Evolutionary conservation across 2,797 vertebrate genomes (phyloP), one percentile per base, ranked within the genome.

Genomic region (Melanotaenia parkinsoni): DNA sequence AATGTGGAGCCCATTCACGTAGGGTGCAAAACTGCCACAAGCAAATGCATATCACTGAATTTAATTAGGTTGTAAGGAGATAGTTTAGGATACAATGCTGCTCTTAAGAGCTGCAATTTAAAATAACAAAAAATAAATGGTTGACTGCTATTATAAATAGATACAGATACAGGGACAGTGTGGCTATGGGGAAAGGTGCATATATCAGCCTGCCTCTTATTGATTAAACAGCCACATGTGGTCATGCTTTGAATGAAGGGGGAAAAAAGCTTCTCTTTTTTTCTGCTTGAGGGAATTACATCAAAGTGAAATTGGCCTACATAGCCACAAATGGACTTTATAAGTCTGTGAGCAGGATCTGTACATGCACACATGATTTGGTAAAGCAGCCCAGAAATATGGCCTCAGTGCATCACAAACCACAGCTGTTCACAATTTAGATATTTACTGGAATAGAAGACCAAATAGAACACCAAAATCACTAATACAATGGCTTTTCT

Each of bases 281-380:
- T 71, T 51, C 64, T 72, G 57, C 86, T 83, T 86, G 28, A 80
- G 86, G 80, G 83, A 84, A 85, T 85, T 70, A 73, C 76, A 77
- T 85, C 77, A 88, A 87, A 79, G 85, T 83, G 62, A 81, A 86
- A 86, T 74, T 82, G 72, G 62, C 80, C 80, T 86, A 90, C 74
- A 79, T 87, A 83, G 67, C 67, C 54, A 64, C 22, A 85, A 76
- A 81, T 70, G 77, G 57, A 71, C 72, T 77, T 63, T 54, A 54
- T 76, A 69, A 80, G 58, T 73, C 4, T 58, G 47, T 59, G 67
- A 73, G 61, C 40, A 37, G 60, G 58, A 72, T 74, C 67, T 10
- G 33, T 66, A 59, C 40, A 66, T 75, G 63, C 45, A 60, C 59
- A 63, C 33, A 47, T 40, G 35, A 69, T 51, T 70, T 24, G 63